A percentile compares a stretch with the other conserved stretches of the same genome.
phyloP scores from a whole-genome alignment of 2,113 vertebrate genomes.

The Jaculus jaculus region DNA sequence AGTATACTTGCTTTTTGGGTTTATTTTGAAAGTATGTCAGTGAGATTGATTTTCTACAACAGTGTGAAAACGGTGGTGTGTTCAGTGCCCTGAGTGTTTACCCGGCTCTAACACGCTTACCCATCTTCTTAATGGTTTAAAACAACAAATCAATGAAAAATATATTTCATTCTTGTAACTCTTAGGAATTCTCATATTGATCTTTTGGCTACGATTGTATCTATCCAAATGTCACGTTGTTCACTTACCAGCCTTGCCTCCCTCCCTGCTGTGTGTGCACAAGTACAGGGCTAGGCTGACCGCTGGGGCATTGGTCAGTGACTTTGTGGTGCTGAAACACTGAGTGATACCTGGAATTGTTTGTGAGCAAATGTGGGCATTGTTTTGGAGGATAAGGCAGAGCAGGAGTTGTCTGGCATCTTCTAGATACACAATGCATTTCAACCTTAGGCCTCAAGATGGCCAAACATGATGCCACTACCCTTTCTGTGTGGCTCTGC shows the following conservation, averaged over 20 bases:
- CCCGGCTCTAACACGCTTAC: constrained; percentile 54
- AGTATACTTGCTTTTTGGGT: neutral
- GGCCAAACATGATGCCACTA: too few species aligned
- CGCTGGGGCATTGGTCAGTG: rapidly evolving
- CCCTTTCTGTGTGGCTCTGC: neutral
- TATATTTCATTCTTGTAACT: constrained; percentile 84
- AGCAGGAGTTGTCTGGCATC: neutral
- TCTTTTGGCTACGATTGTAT: constrained; percentile 78
- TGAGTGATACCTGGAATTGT: rapidly evolving
- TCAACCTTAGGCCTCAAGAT: neutral
- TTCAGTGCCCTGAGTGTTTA: constrained; percentile 54
- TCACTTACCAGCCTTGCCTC: constrained; percentile 66
- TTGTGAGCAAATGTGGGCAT: neutral
- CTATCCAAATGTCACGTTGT: constrained; percentile 77
- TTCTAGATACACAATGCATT: rapidly evolving
- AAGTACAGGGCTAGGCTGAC: neutral
- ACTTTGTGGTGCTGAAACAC: rapidly evolving
- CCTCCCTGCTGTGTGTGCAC: neutral
- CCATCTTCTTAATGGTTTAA: constrained; percentile 79
- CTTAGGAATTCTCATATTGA: constrained; percentile 81
- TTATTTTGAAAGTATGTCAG: constrained; percentile 58
- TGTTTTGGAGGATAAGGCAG: rapidly evolving
- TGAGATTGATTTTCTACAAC: constrained; percentile 57
- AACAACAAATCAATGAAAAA: constrained; percentile 83
- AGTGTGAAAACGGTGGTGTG: neutral